Conservation (phyloP, 2,888 invertebrate genomes). For the Ommatoiulus sabulosus region DNA sequence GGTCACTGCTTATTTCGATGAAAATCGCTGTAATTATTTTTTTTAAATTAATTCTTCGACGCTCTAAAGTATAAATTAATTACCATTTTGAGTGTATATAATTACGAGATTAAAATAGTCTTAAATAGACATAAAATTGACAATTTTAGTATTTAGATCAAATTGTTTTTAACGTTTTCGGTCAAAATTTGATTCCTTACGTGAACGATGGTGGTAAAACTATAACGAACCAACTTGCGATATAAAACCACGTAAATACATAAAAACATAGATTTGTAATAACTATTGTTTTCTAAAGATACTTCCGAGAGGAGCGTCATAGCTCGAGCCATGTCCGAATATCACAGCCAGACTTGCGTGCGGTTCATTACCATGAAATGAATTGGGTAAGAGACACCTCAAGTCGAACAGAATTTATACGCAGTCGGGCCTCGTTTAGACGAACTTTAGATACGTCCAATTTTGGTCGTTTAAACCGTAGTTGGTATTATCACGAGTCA, state of each 20-base stretch:
- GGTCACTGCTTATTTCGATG: too few species aligned
- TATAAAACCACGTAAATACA: background rate
- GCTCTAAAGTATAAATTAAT: too few species aligned
- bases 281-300: slow-evolving; percentile 60
- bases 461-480: too few species aligned
- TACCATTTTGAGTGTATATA: too few species aligned
- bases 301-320: slow-evolving; percentile 66
- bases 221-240: background rate
- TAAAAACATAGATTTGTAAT: background rate
- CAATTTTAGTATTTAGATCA: too few species aligned
- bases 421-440: background rate
- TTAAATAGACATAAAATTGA: too few species aligned
- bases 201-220: background rate
- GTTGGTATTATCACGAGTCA: too few species aligned
- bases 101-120: too few species aligned
- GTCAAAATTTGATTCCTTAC: background rate
- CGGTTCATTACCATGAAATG: slow-evolving; percentile 64
- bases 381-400: slow-evolving; percentile 63
- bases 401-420: background rate
- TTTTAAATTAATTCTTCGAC: too few species aligned
- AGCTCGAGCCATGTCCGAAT: slow-evolving; percentile 69
- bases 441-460: background rate
- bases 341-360: slow-evolving; percentile 67
- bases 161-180: background rate
- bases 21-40: too few species aligned